These are phyloP conservation scores for Papilio aristodemus DNA, from an alignment of 1,140 invertebrate species.

Conservation along the genomic window DNA sequence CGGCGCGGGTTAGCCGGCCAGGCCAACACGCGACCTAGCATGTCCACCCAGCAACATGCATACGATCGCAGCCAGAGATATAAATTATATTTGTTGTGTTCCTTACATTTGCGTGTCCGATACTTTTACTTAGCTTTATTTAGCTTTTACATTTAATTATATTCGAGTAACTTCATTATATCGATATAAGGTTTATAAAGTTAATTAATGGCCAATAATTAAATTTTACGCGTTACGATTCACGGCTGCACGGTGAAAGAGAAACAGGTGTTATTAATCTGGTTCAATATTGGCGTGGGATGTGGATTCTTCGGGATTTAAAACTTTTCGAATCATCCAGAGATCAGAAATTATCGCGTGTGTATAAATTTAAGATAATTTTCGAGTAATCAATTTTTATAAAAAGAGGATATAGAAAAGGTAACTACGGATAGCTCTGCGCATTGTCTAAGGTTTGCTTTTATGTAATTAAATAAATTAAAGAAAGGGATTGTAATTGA, in stretches of 20 bases:
- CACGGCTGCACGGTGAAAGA: background rate
- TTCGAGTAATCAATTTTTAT: background rate
- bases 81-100: conserved; percentile 40
- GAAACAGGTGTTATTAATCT: background rate
- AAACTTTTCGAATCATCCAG: background rate
- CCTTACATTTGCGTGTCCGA: conserved; percentile 33
- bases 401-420: too few relatives aligned
- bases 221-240: background rate
- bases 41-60: conserved; percentile 41
- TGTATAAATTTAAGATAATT: background rate
- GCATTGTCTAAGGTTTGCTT: too few relatives aligned
- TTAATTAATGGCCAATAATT: conserved; percentile 8
- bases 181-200: background rate
- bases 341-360: background rate
- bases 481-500: too few relatives aligned
- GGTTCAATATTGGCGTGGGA: background rate
- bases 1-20: conserved; percentile 45
- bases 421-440: too few relatives aligned
- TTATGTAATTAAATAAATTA: too few relatives aligned
- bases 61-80: conserved; percentile 44
- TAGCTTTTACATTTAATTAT: conserved; percentile 12
- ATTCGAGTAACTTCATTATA: conserved; percentile 18
- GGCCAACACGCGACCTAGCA: conserved; percentile 61
- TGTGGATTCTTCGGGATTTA: too few relatives aligned
- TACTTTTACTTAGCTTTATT: conserved; percentile 22